Evolutionary conservation across 2,797 vertebrate species (phyloP).

Genomic region (Chrysocyon brachyurus): DNA sequence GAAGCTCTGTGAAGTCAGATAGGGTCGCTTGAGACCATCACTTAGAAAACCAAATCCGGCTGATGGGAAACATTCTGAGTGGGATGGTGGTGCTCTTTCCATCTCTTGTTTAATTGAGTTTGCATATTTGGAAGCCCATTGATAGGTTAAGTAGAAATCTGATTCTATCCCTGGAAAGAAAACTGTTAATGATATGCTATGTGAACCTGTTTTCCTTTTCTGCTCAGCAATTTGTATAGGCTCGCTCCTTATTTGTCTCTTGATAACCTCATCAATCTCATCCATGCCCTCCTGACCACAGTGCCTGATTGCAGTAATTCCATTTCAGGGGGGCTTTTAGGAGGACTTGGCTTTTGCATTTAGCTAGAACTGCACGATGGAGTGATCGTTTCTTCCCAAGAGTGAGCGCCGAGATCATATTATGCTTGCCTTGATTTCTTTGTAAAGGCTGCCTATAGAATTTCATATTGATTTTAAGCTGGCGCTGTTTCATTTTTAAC

Average conservation of each 20-base stretch:
- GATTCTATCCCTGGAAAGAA: slow-evolving; percentile 3
- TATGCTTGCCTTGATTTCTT: slow-evolving; percentile 82
- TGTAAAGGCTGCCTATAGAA: slow-evolving; percentile 81
- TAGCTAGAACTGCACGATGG: slow-evolving; percentile 40
- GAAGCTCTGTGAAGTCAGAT: not conserved
- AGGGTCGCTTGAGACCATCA: not conserved
- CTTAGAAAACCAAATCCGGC: not conserved
- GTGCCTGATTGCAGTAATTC: slow-evolving; percentile 74
- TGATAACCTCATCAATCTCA: slow-evolving; percentile 74
- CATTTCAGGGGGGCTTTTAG: slow-evolving; percentile 64
- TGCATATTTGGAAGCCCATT: not conserved
- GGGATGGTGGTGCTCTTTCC: not conserved
- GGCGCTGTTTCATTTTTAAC: slow-evolving; percentile 78
- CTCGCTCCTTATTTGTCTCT: slow-evolving; percentile 62
- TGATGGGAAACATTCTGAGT: not conserved
- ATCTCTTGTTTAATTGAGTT: not conserved
- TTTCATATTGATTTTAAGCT: slow-evolving; percentile 83
- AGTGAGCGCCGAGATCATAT: slow-evolving; percentile 74
- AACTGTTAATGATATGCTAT: not conserved
- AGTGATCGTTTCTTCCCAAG: slow-evolving; percentile 44
- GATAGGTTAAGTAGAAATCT: not conserved
- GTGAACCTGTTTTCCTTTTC: slow-evolving; percentile 57
- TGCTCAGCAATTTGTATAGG: slow-evolving; percentile 62
- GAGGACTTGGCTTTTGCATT: slow-evolving; percentile 67
- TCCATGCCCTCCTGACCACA: slow-evolving; percentile 67